phyloP scores from a whole-genome alignment of 1,140 invertebrate genomes.

The Babylonia areolata region DNA sequence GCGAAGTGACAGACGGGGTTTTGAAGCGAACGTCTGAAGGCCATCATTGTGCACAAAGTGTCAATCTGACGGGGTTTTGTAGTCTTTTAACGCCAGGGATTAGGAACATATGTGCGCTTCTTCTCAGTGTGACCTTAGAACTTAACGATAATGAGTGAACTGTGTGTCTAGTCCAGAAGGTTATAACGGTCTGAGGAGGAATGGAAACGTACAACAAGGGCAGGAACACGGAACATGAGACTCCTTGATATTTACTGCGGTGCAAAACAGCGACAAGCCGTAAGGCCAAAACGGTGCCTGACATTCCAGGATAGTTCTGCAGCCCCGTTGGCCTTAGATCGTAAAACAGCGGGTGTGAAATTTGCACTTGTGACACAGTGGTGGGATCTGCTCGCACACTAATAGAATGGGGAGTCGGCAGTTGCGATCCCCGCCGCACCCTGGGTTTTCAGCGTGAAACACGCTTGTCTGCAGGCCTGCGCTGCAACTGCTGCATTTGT shows the following conservation, averaged over 20 bases:
- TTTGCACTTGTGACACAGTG: background rate
- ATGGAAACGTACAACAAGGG: background rate
- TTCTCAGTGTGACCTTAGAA: background rate
- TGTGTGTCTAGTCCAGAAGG: background rate
- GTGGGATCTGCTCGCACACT: background rate
- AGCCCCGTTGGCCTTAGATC: background rate
- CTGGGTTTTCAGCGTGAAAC: constrained; percentile 8
- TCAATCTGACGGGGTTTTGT: constrained; percentile 12
- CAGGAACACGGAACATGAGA: constrained; percentile 8
- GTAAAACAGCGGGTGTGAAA: background rate
- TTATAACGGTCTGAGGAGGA: background rate
- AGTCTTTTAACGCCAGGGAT: no score
- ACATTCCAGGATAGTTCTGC: background rate
- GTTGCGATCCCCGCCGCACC: background rate
- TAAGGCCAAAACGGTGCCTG: background rate
- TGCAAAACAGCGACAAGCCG: background rate
- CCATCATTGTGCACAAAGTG: constrained; percentile 12
- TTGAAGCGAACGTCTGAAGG: constrained; percentile 12
- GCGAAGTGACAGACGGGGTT: background rate
- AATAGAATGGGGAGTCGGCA: background rate
- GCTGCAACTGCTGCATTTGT: background rate
- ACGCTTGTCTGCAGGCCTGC: background rate
- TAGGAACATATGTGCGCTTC: background rate
- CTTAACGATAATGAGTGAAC: background rate
- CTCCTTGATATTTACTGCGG: constrained; percentile 1